Base-by-base conservation (phyloP, 2,797 vertebrate species). In the Perodicticus potto region DNA sequence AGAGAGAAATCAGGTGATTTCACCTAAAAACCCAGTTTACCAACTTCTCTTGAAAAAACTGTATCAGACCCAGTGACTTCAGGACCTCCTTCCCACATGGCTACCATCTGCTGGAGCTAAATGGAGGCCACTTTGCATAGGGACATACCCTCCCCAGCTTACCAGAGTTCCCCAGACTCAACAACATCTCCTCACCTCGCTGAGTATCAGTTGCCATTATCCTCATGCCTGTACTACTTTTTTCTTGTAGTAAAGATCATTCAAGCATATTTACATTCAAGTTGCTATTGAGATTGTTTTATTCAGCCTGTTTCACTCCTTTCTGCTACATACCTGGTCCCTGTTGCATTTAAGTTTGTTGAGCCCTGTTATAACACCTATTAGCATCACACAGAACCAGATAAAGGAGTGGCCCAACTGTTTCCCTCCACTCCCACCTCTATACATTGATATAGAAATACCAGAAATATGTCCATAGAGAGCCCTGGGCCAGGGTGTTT, bases 21-120 rank as follows among this genome's bases (percentile, higher is more conserved):
- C 83, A 77, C 45, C 32, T 95, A 65, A 96, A 89, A 72, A 63
- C 76, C 59, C 29, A 63, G 78, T n/a, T 77, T 37, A 65, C 10
- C 53, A 74, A 53, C 27, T 89, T 86, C 32, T 83, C 78, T 74
- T 92, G 27, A 19, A 70, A 25, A 74, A 76, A 85, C 7, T 9
- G 85, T 65, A 29, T 7, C 11, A 69, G 16, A 76, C 34, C 49
- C 86, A 20, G 16, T 74, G 25, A 43, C 4, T 73, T 70, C 1
- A 5, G 16, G 27, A 23, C 55, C 55, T 92, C 11, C 1, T 72
- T 57, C 22, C 34, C 59, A 49, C 0, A 19, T 16, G 61, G 67
- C 27, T 55, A 49, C 85, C 3, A 6, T 77, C 34, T 3, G 9
- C 25, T 53, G 59, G 69, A 73, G 19, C 27, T 37, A 37, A 73